Base-by-base conservation (phyloP, 2,797 vertebrate genomes). In the Glyptemys insculpta region DNA sequence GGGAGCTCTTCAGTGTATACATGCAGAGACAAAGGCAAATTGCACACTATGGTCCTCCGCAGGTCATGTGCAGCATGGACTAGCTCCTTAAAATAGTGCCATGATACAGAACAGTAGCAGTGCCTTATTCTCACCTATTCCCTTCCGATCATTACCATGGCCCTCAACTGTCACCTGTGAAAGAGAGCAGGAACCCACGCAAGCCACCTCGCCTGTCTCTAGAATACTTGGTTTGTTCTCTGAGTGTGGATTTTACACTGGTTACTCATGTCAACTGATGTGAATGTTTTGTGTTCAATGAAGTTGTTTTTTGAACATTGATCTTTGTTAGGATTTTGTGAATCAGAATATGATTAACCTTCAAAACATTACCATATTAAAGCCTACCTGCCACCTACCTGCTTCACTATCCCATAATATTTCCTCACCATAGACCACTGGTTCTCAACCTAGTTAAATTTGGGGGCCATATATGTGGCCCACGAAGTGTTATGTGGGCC, bases 261-360 rank as follows among this genome's bases (percentile, higher is more conserved):
- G 4, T 56, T 92, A 19, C 37, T 85, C 4, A 47, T 34, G 50
- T 65, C 9, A 87, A 47, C 12, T 12, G 19, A 47, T 27, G 41
- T 27, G 41, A 90, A 19, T 68, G 65, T 59, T 79, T n/a, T 88
- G 53, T 23, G 27, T 79, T 87, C 53, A 62, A 88, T 18, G 2
- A n/a, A 1, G 41, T 16, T 12, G 49, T 1, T 52, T 59, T 83
- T 88, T 76, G 85, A 88, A 11, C 37, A 76, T 85, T 88, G 76
- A 68, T 50, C 34, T 85, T 49, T 68, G 37, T 34, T 90, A 88
- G 76, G 11, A 68, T n/a, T 85, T 95, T 37, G 81, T 47, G 37
- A 53, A 91, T 23, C 5, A 12, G 27, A 95, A 92, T 53, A 14
- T 34, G 94, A 62, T 25, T 89, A 81, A 79, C 5, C 23, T 96